These are phyloP conservation scores for Sebastes minor DNA, from an alignment of 2,797 vertebrate species.

Conservation along the genomic window DNA sequence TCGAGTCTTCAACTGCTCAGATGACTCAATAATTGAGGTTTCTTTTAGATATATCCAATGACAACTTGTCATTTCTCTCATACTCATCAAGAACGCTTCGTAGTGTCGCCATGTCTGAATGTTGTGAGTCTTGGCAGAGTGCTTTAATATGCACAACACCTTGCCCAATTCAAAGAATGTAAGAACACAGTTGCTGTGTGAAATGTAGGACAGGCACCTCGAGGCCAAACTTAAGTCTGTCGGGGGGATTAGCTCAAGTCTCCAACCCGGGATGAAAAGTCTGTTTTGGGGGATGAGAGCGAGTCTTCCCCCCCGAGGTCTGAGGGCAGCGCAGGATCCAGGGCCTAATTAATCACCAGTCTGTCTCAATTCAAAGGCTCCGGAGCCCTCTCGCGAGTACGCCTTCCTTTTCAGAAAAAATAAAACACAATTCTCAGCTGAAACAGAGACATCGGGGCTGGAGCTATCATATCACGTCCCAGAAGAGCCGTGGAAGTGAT, in stretches of 20 bases:
- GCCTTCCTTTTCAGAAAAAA: constrained; percentile 8
- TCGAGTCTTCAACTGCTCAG: background rate
- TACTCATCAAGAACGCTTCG: constrained; percentile 2
- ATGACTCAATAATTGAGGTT: constrained; percentile 17
- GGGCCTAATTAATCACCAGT: constrained; percentile 69
- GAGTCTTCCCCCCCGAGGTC: constrained; percentile 43
- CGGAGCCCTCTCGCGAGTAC: background rate
- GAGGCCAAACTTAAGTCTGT: constrained; percentile 57
- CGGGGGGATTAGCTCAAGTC: constrained; percentile 54
- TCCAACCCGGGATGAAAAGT: constrained; percentile 41
- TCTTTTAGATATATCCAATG: constrained; percentile 4
- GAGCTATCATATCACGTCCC: constrained; percentile 34
- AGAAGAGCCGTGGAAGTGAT: constrained; percentile 3
- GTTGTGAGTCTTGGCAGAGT: background rate
- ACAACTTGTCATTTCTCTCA: background rate
- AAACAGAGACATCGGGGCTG: constrained; percentile 32
- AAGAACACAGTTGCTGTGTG: background rate
- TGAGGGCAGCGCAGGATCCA: constrained; percentile 46
- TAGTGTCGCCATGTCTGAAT: background rate
- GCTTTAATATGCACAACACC: constrained; percentile 23
- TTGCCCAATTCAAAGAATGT: constrained; percentile 25
- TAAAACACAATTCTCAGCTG: constrained; percentile 27
- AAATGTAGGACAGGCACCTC: constrained; percentile 71
- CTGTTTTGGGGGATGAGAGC: constrained; percentile 50
- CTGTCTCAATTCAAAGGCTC: constrained; percentile 51